phyloP scores from a whole-genome alignment of 1,140 invertebrate species.

The Sipha flava region DNA sequence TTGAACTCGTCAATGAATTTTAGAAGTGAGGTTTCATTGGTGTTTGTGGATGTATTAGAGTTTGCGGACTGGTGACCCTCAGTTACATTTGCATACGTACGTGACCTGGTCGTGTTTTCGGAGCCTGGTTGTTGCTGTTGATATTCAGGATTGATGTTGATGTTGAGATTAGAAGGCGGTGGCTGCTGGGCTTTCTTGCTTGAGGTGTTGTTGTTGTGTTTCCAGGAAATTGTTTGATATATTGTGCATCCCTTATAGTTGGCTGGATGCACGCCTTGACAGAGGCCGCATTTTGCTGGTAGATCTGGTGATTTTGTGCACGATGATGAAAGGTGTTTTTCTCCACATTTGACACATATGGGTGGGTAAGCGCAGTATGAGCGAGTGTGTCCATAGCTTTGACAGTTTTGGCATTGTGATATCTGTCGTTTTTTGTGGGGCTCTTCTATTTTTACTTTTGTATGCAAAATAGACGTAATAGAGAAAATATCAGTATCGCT shows the following conservation, averaged over 20 bases:
- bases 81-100: background rate
- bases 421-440: too few relatives aligned
- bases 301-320: background rate
- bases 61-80: background rate
- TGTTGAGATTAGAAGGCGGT: background rate
- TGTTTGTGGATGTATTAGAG: too few relatives aligned
- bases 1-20: too few relatives aligned
- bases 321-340: background rate
- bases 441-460: too few relatives aligned
- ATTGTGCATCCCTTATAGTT: background rate
- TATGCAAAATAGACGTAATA: background rate
- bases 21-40: too few relatives aligned
- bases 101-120: background rate
- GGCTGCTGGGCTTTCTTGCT: background rate
- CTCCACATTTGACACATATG: constrained; percentile 13
- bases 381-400: background rate
- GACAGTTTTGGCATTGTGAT: too few relatives aligned
- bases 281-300: background rate
- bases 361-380: background rate
- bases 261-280: background rate
- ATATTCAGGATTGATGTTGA: background rate
- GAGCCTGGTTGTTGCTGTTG: background rate
- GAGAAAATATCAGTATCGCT: background rate
- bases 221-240: background rate
- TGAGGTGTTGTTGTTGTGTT: background rate